phyloP scores from a whole-genome alignment of 2,888 invertebrate species.

The Xylota segnis region DNA sequence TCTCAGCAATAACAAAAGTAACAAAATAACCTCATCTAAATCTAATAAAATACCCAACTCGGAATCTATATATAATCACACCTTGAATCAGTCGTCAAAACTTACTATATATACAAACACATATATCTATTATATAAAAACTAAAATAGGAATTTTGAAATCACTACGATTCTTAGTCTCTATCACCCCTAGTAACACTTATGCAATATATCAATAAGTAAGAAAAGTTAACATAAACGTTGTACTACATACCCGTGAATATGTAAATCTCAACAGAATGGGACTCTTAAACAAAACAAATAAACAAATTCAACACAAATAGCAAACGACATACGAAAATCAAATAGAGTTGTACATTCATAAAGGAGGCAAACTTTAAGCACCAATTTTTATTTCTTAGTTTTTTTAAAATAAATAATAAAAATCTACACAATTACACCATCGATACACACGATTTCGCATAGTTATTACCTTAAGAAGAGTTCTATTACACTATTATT shows the following conservation, averaged over 20 bases:
- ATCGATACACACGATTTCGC: not conserved
- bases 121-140: no score
- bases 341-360: conserved; percentile 3
- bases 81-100: conserved; percentile 6
- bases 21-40: conserved; percentile 41
- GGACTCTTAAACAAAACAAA: not conserved
- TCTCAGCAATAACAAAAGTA: conserved; percentile 25
- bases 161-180: conserved; percentile 33
- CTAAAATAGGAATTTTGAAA: conserved; percentile 11
- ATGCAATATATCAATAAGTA: conserved; percentile 42
- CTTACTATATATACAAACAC: conserved; percentile 10
- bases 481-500: conserved; percentile 47
- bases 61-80: conserved; percentile 17
- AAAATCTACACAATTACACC: conserved; percentile 2
- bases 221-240: conserved; percentile 12
- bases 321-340: conserved; percentile 1
- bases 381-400: not conserved
- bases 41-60: not conserved
- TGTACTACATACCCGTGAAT: no score
- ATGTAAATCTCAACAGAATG: conserved; percentile 29
- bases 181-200: conserved; percentile 40
- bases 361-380: conserved; percentile 1
- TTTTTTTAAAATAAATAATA: not conserved
- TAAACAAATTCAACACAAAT: not conserved
- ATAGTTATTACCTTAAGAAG: conserved; percentile 13